phyloP scores from a whole-genome alignment of 2,113 vertebrate genomes.

The Apeltes quadracus region DNA sequence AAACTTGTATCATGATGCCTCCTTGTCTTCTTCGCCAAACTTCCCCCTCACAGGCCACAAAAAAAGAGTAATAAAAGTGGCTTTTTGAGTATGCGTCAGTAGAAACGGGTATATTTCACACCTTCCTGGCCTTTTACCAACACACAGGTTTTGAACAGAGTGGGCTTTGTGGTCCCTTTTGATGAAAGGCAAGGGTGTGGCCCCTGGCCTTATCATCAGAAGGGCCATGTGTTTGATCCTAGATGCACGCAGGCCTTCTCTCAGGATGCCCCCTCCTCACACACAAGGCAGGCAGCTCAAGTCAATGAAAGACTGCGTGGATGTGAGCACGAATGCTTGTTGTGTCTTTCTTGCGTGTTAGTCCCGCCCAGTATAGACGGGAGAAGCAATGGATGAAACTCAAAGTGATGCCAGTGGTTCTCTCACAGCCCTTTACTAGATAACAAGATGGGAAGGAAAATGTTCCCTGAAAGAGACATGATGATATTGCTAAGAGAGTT shows the following conservation, averaged over 20 bases:
- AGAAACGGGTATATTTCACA: not conserved
- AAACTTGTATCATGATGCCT: not conserved
- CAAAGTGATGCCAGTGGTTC: not conserved
- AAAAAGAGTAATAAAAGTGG: not conserved
- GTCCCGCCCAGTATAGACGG: no score
- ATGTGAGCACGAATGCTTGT: not conserved
- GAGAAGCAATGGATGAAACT: not conserved
- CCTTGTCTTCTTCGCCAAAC: not conserved
- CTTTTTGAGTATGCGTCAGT: not conserved
- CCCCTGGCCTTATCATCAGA: no score
- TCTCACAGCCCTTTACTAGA: not conserved
- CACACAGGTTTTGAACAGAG: conserved; percentile 5
- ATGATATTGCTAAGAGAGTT: not conserved
- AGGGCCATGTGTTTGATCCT: no score
- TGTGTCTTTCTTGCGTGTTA: no score
- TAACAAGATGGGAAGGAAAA: not conserved
- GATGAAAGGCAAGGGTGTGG: no score
- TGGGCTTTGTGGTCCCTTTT: not conserved
- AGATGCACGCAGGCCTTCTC: not conserved
- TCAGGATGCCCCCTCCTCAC: no score
- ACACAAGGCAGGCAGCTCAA: not conserved
- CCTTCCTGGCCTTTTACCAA: not conserved
- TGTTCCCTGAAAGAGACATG: not conserved
- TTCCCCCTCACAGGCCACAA: not conserved
- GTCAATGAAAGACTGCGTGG: not conserved